Evolutionary conservation across 2,113 vertebrate species (phyloP).

Genomic region (Piliocolobus tephrosceles): DNA sequence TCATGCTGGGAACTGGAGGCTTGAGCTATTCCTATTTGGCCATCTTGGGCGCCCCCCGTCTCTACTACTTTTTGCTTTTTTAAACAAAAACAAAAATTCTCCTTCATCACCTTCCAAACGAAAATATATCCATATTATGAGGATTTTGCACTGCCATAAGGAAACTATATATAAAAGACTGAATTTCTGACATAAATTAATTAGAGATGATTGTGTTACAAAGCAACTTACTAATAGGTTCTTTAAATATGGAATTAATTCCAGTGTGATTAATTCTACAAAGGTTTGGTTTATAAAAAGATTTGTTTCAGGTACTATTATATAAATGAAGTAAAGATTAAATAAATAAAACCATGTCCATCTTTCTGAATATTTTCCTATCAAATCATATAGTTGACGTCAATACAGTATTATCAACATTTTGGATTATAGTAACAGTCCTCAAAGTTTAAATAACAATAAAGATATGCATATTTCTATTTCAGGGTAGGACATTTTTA

Average conservation of each 20-base stretch:
- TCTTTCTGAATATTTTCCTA: background rate
- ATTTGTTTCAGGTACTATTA: background rate
- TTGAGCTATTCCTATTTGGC: too few relatives aligned
- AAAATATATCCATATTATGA: background rate
- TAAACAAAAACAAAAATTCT: background rate
- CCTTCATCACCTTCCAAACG: background rate
- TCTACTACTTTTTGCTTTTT: background rate
- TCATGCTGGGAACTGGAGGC: too few relatives aligned
- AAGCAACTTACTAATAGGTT: background rate
- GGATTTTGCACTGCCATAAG: background rate
- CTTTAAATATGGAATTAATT: conserved; percentile 11
- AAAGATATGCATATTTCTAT: background rate
- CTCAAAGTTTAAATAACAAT: background rate
- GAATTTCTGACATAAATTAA: background rate
- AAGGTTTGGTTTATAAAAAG: background rate
- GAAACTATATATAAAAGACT: background rate
- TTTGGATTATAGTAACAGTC: background rate
- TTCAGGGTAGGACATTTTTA: conserved; percentile 7
- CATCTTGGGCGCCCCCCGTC: too few relatives aligned
- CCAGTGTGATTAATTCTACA: background rate
- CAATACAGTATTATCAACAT: background rate
- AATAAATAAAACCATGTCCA: background rate
- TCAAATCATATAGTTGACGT: background rate
- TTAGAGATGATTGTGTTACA: conserved; percentile 2
- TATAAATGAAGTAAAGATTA: background rate